These are phyloP conservation scores for Orthosia gothica DNA, from an alignment of 2,888 invertebrate genomes.

Conservation along the genomic window DNA sequence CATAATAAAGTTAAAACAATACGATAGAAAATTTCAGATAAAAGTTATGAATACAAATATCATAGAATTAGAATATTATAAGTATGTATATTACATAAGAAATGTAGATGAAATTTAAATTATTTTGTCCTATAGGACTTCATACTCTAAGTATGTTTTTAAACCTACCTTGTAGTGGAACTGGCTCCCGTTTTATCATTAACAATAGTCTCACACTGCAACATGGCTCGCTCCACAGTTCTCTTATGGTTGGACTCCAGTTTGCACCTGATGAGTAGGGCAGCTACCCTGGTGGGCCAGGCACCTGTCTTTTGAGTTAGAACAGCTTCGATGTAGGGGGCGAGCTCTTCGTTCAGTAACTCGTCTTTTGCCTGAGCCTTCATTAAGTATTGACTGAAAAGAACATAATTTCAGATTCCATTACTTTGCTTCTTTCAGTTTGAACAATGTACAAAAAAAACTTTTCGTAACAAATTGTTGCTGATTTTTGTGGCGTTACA, in stretches of 20 bases:
- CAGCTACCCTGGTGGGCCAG: constrained; percentile 95
- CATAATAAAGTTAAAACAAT: too few relatives aligned
- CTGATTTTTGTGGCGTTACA: too few relatives aligned
- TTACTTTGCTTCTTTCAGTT: too few relatives aligned
- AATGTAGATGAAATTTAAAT: too few relatives aligned
- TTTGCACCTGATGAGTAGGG: constrained; percentile 94
- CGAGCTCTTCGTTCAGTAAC: constrained; percentile 95
- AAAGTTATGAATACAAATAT: too few relatives aligned
- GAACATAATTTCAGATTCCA: background rate
- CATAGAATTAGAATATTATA: too few relatives aligned
- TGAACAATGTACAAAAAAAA: too few relatives aligned
- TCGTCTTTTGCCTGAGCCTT: constrained; percentile 95
- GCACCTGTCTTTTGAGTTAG: constrained; percentile 93
- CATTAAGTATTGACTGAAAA: constrained; percentile 93
- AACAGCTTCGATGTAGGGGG: constrained; percentile 94
- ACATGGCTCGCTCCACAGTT: constrained; percentile 97
- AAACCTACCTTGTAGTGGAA: constrained; percentile 77
- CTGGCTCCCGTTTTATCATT: constrained; percentile 86
- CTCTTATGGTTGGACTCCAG: constrained; percentile 95
- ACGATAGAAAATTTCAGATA: too few relatives aligned
- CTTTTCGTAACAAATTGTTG: too few relatives aligned
- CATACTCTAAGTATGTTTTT: background rate
- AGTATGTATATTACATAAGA: too few relatives aligned
- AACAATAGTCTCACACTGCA: constrained; percentile 96
- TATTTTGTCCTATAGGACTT: too few relatives aligned